phyloP scores from a whole-genome alignment of 2,113 vertebrate species.

The Chaenocephalus aceratus region DNA sequence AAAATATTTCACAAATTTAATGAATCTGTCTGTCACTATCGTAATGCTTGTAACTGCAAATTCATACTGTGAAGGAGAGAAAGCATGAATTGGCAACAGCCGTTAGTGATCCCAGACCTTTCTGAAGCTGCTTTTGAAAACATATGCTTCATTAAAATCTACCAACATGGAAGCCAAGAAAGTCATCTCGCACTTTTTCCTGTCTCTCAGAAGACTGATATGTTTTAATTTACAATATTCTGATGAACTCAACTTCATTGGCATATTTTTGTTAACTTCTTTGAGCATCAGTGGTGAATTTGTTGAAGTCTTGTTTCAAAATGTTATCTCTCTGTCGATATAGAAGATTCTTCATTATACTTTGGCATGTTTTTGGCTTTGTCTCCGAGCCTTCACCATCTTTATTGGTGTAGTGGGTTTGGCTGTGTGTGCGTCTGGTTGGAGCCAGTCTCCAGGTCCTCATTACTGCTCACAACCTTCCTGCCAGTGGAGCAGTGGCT shows the following conservation, averaged over 20 bases:
- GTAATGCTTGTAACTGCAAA: slow-evolving; percentile 52
- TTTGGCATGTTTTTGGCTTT: slow-evolving; percentile 1
- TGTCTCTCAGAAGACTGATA: slow-evolving; percentile 42
- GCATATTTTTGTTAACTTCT: slow-evolving; percentile 5
- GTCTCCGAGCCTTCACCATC: neutral
- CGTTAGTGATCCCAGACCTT: slow-evolving; percentile 33
- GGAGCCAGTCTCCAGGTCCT: slow-evolving; percentile 62
- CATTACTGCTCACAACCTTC: slow-evolving; percentile 57
- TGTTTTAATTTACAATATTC: slow-evolving; percentile 53
- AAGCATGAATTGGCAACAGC: slow-evolving; percentile 64
- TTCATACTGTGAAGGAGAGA: slow-evolving; percentile 53
- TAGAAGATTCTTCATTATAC: slow-evolving; percentile 2
- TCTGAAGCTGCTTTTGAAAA: slow-evolving; percentile 61
- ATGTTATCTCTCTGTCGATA: neutral
- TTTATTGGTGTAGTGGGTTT: slow-evolving; percentile 19
- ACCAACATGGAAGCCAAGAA: slow-evolving; percentile 68
- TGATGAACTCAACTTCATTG: slow-evolving; percentile 24
- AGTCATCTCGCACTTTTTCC: slow-evolving; percentile 60
- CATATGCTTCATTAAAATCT: slow-evolving; percentile 78
- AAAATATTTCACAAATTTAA: slow-evolving; percentile 55
- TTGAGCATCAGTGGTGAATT: neutral
- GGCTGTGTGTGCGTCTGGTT: slow-evolving; percentile 38
- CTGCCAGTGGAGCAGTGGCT: slow-evolving; percentile 63
- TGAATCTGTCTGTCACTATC: slow-evolving; percentile 65
- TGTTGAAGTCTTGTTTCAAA: slow-evolving; percentile 4